Base-by-base conservation (phyloP, 2,888 invertebrate species). In the Clanis bilineata region DNA sequence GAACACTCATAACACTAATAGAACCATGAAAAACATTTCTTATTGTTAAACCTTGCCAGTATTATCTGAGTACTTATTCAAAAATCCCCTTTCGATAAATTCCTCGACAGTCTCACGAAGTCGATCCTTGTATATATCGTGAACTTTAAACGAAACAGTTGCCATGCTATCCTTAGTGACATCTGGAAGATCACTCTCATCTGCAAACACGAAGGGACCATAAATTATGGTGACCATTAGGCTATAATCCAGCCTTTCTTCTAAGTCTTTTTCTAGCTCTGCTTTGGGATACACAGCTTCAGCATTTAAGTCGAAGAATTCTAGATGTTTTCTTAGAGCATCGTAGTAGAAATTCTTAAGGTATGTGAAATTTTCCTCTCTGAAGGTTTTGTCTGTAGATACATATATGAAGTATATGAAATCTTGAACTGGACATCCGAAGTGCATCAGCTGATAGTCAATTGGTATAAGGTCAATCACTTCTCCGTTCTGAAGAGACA, bases 61-160 rank as follows among this genome's bases (percentile, higher is more conserved):
- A 41, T 0, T 6, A 21, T 0, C 4, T 39, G 28, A 18, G 12
- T 6, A 39, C 15, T 25, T 23, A 59, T 60, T 67, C 22, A 73
- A 51, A 51, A 57, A 66, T 2, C 77, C 79, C 62, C 72, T 69
- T 5, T 73, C 69, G 23, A 76, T 65, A 60, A 76, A 81, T 47
- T 83, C 82, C 47, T 80, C 71, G n/a, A 82, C 61, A 2, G 73
- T 65, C 4, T 71, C 81, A 10, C 60, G 60, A 22, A 80, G 59
- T 15, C 74, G 74, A 0, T 68, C 66, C 4, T 67, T 70, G 56
- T 68, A 76, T 22, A 61, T 67, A 5, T 70, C 68, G 60, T 79
- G 70, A 1, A 75, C 32, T 7, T 62, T 69, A 1, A 78, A 63
- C 0, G 64, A 58, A 1, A 74, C 21, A 9, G 70, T 69, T 7